Base-by-base conservation (phyloP, 2,888 invertebrate species). In the Erebia epiphron region DNA sequence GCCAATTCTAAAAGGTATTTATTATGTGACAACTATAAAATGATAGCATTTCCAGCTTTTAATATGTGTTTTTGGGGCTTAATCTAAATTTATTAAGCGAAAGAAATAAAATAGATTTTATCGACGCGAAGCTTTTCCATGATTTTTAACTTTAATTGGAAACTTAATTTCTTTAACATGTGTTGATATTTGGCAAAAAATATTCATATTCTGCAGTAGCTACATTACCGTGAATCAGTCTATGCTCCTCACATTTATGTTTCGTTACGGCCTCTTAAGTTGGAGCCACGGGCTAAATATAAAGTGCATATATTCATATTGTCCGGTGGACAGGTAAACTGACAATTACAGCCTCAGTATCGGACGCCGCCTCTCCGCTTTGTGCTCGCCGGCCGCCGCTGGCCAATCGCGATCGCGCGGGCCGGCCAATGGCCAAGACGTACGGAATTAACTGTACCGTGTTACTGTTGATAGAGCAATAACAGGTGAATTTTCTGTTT, bases 351-450 rank as follows among this genome's bases (percentile, higher is more conserved):
- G 80, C 81, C 75, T 75, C 76, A 73, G 78, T 74, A 77, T 70
- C 77, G 83, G 81, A 84, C 79, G 82, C 83, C 91, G 90, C 91
- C 90, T 91, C 89, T 87, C 83, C 76, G 74, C 90, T 90, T 91
- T 91, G 90, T 86, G 86, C 77, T 81, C 81, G 83, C 87, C 89
- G 88, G 83, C 80, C 77, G 77, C 79, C 79, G 79, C 75, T 74
- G 84, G 80, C 92, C 92, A 92, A 92, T 92, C 86, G 85, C 83
- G 86, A 84, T 77, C 75, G 75, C 78, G 86, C 86, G 86, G 67
- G 60, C 72, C 82, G 84, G 79, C 91, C 92, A 92, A 91, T 92
- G 86, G 86, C 83, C 86, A 85, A 77, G 75, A 75, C 78, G 86
- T 86, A 85, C 82, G 73, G 86, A 88, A 88, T 89, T 89, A 89